phyloP scores from a whole-genome alignment of 2,797 vertebrate species.

The Thalassophryne amazonica region DNA sequence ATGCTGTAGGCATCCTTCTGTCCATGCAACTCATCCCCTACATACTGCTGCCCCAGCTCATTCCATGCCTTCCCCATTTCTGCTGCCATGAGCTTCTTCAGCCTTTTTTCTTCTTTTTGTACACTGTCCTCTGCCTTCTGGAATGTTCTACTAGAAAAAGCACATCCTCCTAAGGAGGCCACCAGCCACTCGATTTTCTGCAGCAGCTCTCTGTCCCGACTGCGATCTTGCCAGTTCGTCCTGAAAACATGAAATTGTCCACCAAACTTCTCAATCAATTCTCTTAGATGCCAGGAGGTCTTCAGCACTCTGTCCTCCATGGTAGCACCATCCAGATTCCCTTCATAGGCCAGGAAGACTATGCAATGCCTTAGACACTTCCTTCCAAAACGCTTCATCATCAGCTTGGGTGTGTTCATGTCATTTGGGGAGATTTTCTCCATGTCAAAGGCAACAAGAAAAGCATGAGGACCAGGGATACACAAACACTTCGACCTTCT shows the following conservation, averaged over 20 bases:
- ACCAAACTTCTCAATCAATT: slow-evolving; percentile 65
- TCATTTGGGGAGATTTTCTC: slow-evolving; percentile 74
- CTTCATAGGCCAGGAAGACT: slow-evolving; percentile 69
- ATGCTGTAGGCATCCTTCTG: slow-evolving; percentile 57
- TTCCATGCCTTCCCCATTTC: slow-evolving; percentile 59
- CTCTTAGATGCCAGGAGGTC: slow-evolving; percentile 64
- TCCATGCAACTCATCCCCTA: slow-evolving; percentile 57
- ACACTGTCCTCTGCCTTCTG: slow-evolving; percentile 68
- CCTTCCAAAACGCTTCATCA: slow-evolving; percentile 67
- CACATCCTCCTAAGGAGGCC: slow-evolving; percentile 53
- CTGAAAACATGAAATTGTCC: slow-evolving; percentile 73
- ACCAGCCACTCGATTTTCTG: slow-evolving; percentile 72
- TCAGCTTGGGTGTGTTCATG: slow-evolving; percentile 43
- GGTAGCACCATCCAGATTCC: slow-evolving; percentile 29
- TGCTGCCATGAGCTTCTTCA: slow-evolving; percentile 51
- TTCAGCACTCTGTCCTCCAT: slow-evolving; percentile 60
- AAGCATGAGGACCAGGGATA: slow-evolving; percentile 76
- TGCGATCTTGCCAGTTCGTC: slow-evolving; percentile 68
- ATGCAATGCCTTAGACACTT: slow-evolving; percentile 65
- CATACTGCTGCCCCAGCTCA: slow-evolving; percentile 61
- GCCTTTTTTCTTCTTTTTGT: slow-evolving; percentile 68
- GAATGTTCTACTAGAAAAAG: slow-evolving; percentile 66
- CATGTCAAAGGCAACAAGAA: slow-evolving; percentile 76
- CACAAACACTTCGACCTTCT: slow-evolving; percentile 72
- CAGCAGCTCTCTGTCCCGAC: slow-evolving; percentile 59